Evolutionary conservation across 1,140 invertebrate species (phyloP).

Genomic region (Drosophila tropicalis): DNA sequence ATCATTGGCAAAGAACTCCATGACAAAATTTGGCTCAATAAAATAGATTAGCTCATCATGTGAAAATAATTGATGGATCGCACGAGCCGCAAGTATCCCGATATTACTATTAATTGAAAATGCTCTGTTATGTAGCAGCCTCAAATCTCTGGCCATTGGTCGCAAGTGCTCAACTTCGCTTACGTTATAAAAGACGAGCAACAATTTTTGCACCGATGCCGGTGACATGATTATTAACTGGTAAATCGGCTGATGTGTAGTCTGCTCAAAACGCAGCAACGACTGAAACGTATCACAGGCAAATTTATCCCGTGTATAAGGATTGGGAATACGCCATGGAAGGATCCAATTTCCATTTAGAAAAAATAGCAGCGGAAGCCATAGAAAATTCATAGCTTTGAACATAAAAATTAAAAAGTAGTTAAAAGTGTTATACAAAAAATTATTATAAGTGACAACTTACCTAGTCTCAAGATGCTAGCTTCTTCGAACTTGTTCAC

Average conservation of each 20-base stretch:
- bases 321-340: not conserved
- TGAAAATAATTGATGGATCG: not conserved
- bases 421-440: no score
- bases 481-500: not conserved
- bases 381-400: not conserved
- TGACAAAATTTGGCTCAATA: not conserved
- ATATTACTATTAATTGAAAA: not conserved
- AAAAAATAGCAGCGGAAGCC: slow-evolving; percentile 4
- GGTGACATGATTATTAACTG: slow-evolving; percentile 6
- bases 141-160: slow-evolving; percentile 5
- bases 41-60: not conserved
- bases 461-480: not conserved
- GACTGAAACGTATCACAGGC: slow-evolving; percentile 3
- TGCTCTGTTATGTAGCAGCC: not conserved
- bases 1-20: slow-evolving; percentile 5
- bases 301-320: not conserved
- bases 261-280: not conserved
- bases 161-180: not conserved
- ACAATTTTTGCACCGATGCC: slow-evolving; percentile 13
- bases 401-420: no score
- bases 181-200: slow-evolving; percentile 15
- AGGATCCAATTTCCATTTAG: not conserved
- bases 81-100: not conserved
- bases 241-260: not conserved
- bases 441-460: not conserved